A percentile compares a stretch with the other conserved stretches of the same genome.
Evolutionary conservation across 2,888 invertebrate genomes (phyloP).

Genomic region (Ptychoptera albimana): DNA sequence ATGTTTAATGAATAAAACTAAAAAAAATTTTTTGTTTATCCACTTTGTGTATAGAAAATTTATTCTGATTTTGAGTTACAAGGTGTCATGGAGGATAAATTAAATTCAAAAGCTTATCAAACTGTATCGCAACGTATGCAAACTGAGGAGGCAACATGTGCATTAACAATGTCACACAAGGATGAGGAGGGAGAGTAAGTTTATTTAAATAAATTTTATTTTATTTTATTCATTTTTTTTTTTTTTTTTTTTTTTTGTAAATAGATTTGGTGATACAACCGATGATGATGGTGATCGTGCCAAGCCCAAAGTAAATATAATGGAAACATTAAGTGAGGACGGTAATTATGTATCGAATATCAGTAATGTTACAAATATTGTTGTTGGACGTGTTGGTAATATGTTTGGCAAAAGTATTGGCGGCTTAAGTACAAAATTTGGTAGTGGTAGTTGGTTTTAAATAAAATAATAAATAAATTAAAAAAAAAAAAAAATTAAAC

Average conservation of each 20-base stretch:
- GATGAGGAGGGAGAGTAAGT: conserved; percentile 46
- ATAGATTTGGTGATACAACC: conserved; percentile 20
- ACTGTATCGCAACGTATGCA: conserved; percentile 86
- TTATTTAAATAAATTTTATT: conserved; percentile 1
- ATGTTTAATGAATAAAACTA: too few species aligned
- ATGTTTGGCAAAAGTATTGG: conserved; percentile 83
- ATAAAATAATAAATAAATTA: too few species aligned
- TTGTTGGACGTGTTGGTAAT: conserved; percentile 76
- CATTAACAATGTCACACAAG: conserved; percentile 64
- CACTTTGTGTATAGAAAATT: conserved; percentile 60
- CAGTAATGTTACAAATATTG: conserved; percentile 65
- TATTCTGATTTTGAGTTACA: conserved; percentile 98
- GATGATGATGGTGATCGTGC: conserved; percentile 35
- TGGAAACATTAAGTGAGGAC: conserved; percentile 40
- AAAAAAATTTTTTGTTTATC: not conserved
- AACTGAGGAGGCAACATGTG: conserved; percentile 91
- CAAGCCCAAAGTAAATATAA: conserved; percentile 21
- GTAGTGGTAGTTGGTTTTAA: conserved; percentile 79
- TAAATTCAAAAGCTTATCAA: conserved; percentile 92
- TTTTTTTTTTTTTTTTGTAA: not conserved
- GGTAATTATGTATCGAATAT: conserved; percentile 55
- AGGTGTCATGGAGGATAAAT: conserved; percentile 93
- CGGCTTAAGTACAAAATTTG: conserved; percentile 75
- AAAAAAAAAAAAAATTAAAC: too few species aligned
- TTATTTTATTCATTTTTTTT: not conserved